Base-by-base conservation (phyloP, 2,888 invertebrate species). In the Dryocosmus kuriphilus region DNA sequence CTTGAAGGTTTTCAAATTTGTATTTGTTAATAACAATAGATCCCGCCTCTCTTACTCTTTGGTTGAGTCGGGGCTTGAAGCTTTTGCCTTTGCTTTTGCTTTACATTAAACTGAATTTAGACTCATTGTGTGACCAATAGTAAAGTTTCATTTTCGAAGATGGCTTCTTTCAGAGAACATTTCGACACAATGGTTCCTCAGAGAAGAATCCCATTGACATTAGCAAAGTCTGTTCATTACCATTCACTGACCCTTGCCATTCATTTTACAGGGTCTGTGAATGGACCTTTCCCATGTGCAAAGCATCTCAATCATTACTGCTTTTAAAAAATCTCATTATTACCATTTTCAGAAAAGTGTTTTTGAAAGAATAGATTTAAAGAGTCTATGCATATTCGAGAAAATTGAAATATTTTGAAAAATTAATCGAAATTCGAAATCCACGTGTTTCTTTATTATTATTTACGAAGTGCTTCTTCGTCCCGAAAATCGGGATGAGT, bases 181-280 rank as follows among this genome's bases (percentile, higher is more conserved):
- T 41, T 22, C 7, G 14, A 24, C 9, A 71, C 71, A 71, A 71
- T 51, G 24, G 71, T 51, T 71, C 46, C 71, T 71, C 51, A 71
- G 71, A 71, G 19, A 71, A 71, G n/a, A 51, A 71, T 71, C 30
- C 71, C 71, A 71, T 71, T 71, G 71, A 71, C 51, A 71, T 71
- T 71, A 71, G 71, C 71, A 32, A 71, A 71, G 71, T 71, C 71
- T n/a, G 71, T 71, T 71, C 71, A 71, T 71, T 71, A 71, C 71
- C 71, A 71, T 71, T 71, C 71, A 71, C 71, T 71, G 51, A 51
- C 30, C 71, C 71, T 51, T 71, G 71, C 71, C 71, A 71, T 71
- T 71, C 71, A 71, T 71, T 71, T 71, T 51, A 71, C 51, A 51
- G 51, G 51, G 30, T 51, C 51, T 30, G 14, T 67, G 46, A 67